Conservation (phyloP, 2,113 vertebrate species). For the Corythornis madagascariensis region DNA sequence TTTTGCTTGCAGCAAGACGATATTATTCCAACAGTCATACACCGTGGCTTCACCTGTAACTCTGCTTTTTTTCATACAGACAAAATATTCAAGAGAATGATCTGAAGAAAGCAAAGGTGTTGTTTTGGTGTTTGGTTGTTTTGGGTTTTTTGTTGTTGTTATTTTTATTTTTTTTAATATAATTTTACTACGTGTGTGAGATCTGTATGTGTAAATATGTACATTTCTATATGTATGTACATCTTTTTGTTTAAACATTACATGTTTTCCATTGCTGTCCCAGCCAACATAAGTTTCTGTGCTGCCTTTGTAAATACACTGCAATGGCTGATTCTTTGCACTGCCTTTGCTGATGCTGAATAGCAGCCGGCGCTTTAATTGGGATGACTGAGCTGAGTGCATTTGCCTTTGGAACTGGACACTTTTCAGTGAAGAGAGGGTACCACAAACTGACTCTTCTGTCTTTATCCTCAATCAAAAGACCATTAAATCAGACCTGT, state of each 20-base stretch:
- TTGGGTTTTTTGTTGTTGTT: rapidly evolving
- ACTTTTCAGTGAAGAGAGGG: conserved; percentile 32
- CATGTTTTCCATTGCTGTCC: background rate
- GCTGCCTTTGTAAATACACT: background rate
- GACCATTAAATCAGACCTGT: conserved; percentile 31
- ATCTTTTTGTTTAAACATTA: background rate
- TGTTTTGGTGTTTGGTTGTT: background rate
- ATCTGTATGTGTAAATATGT: background rate
- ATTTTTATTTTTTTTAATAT: background rate
- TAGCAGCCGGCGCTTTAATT: conserved; percentile 24
- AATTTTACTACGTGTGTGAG: background rate
- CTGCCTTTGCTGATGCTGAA: conserved; percentile 7
- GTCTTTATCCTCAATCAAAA: conserved; percentile 49
- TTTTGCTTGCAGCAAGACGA: background rate
- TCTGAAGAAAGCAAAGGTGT: background rate
- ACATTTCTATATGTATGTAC: background rate
- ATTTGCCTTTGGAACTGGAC: conserved; percentile 28
- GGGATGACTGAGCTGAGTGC: conserved; percentile 16
- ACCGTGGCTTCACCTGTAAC: background rate
- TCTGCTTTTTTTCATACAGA: background rate
- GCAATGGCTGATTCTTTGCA: background rate
- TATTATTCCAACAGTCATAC: background rate
- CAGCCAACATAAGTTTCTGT: background rate
- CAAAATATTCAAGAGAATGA: background rate
- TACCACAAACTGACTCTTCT: background rate